Conservation (phyloP, 2,113 vertebrate genomes). For the Lepisosteus oculatus region DNA sequence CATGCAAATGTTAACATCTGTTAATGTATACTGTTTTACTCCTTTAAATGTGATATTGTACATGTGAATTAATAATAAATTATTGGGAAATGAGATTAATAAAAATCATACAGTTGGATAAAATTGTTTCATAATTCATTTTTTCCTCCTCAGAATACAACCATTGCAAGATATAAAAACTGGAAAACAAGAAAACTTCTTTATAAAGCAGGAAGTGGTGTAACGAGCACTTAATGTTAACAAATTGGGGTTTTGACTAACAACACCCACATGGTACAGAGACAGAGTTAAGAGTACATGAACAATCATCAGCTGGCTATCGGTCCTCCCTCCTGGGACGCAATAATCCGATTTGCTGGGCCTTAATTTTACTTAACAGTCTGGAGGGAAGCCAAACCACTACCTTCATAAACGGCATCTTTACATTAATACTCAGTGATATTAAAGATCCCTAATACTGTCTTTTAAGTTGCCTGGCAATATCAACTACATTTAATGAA, state of each 20-base stretch:
- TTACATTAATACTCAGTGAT: conserved; percentile 45
- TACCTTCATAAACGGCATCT: conserved; percentile 44
- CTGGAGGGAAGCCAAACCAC: conserved; percentile 65
- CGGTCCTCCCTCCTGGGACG: conserved; percentile 64
- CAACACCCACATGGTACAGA: conserved; percentile 55
- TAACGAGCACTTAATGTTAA: conserved; percentile 86
- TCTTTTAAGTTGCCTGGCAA: conserved; percentile 64
- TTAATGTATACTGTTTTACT: neutral
- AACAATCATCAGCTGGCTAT: conserved; percentile 76
- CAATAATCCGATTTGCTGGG: conserved; percentile 82
- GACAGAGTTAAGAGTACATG: conserved; percentile 60
- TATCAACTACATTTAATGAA: conserved; percentile 61
- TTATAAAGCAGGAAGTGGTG: conserved; percentile 64
- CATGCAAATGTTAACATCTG: neutral
- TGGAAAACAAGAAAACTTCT: conserved; percentile 39
- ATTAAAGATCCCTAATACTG: conserved; percentile 49
- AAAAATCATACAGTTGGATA: neutral
- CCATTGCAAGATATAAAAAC: conserved; percentile 51
- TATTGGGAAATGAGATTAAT: neutral
- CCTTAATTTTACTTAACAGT: conserved; percentile 76
- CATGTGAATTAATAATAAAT: neutral
- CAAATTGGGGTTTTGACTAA: conserved; percentile 80
- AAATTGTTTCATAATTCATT: too few species aligned
- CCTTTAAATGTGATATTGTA: neutral
- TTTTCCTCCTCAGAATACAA: conserved; percentile 41